Evolutionary conservation across 1,140 invertebrate genomes (phyloP), one percentile per base, ranked within the genome.

Genomic region (Scaptomyza pallida): DNA sequence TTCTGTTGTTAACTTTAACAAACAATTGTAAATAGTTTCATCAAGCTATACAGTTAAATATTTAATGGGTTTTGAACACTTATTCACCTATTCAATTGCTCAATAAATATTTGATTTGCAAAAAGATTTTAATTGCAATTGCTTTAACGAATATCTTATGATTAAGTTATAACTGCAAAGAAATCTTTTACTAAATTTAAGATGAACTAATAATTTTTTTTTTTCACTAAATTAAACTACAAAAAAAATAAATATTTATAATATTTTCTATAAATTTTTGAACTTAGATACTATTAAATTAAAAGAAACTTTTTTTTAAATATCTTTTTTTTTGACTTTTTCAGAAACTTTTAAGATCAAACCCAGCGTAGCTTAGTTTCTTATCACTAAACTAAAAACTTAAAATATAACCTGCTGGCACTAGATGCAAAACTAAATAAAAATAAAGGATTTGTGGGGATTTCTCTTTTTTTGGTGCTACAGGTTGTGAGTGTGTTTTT

Each of bases 391-490:
- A 40, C 12, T 19, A 15, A 33, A 59, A 68, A 72, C 30, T 56
- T 21, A 63, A 65, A 68, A 44, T 44, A 41, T 47, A 60, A 50
- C 72, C 80, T 86, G 81, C 81, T 85, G 81, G 77, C 76, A 56
- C 68, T 86, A 76, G 45, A 63, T 76, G 76, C 64, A 76, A 57
- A 51, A 60, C 43, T 40, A 26, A 21, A 35, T 45, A 17, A 43
- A 13, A 57, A 23, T 63, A 52, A 15, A 16, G 59, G n/a, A n/a
- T 54, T 59, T 72, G 17, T 30, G 8, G 1, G 26, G n/a, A n/a
- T n/a, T n/a, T n/a, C n/a, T n/a, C n/a, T 2, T 26, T 5, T 26
- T 23, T 23, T 17, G 43, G 47, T 19, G 26, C 23, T 67, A 67
- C 63, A 33, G 15, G 13, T 40, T 33, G 30, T 16, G 50, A 2